These are phyloP conservation scores for Acronicta leporina DNA, from an alignment of 2,888 invertebrate species.

Conservation along the genomic window DNA sequence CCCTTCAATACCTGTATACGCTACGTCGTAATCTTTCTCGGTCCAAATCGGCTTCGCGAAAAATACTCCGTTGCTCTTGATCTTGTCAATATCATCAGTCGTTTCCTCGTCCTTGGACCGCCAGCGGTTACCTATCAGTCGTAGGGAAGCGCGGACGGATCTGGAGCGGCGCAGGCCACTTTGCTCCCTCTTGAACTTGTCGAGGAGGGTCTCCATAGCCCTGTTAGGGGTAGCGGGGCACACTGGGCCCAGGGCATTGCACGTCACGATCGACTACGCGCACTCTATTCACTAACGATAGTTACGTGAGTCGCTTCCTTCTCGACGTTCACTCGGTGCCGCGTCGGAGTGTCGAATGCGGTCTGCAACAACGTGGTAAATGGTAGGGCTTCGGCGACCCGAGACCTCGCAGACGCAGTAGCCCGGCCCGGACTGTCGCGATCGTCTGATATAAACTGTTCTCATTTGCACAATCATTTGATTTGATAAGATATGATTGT, in stretches of 20 bases:
- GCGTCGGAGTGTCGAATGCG: slow-evolving; percentile 81
- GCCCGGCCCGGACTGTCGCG: slow-evolving; percentile 70
- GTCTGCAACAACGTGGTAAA: slow-evolving; percentile 75
- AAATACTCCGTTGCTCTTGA: slow-evolving; percentile 78
- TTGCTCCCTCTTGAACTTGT: slow-evolving; percentile 86
- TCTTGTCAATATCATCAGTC: slow-evolving; percentile 71
- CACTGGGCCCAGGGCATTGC: slow-evolving; percentile 84
- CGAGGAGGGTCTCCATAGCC: slow-evolving; percentile 88
- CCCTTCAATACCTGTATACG: slow-evolving; percentile 83
- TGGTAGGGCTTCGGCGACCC: slow-evolving; percentile 71
- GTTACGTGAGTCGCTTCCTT: slow-evolving; percentile 82
- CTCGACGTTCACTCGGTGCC: slow-evolving; percentile 85
- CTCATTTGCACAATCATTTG: slow-evolving; percentile 84
- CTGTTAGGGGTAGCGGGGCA: slow-evolving; percentile 78
- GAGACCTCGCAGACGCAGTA: slow-evolving; percentile 74
- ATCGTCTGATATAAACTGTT: slow-evolving; percentile 77
- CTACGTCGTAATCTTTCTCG: slow-evolving; percentile 81
- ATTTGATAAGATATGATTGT: slow-evolving; percentile 84
- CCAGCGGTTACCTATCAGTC: slow-evolving; percentile 91
- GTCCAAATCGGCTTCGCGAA: slow-evolving; percentile 80
- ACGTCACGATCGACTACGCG: slow-evolving; percentile 85
- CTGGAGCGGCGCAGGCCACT: slow-evolving; percentile 90
- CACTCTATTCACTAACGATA: slow-evolving; percentile 86
- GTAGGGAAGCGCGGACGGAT: slow-evolving; percentile 92
- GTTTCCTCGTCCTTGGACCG: slow-evolving; percentile 83